These are phyloP conservation scores for Phoebastria nigripes DNA, from an alignment of 2,797 vertebrate genomes.

Conservation along the genomic window DNA sequence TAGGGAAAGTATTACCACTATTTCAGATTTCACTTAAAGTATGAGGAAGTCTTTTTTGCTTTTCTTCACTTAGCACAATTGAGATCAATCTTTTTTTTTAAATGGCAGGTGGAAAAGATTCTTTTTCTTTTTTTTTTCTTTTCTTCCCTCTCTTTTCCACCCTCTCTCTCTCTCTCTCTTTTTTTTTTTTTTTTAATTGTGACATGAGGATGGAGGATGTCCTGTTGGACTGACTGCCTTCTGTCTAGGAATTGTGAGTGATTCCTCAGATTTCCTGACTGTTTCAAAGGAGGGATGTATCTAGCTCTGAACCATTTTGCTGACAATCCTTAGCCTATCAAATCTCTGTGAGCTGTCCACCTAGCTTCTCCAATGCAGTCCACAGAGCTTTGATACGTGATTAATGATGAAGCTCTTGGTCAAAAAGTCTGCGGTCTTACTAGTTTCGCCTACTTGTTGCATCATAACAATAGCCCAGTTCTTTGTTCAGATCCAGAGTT, in stretches of 20 bases:
- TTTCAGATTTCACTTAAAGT: neutral
- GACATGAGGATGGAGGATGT: neutral
- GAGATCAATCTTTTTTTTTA: neutral
- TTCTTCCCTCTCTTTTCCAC: too few relatives aligned
- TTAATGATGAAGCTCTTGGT: neutral
- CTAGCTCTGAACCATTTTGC: rapidly evolving
- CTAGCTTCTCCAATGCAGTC: neutral
- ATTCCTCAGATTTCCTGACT: neutral
- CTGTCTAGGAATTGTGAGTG: neutral
- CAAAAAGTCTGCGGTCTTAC: neutral
- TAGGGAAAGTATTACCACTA: neutral
- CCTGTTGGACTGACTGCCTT: neutral
- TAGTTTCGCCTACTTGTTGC: neutral
- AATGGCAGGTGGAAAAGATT: neutral
- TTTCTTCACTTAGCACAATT: neutral
- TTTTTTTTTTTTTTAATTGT: neutral
- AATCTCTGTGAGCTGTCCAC: neutral
- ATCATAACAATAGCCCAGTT: neutral
- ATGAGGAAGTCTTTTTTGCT: neutral
- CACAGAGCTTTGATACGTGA: neutral
- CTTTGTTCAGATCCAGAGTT: neutral
- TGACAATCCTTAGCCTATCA: neutral
- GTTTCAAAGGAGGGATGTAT: neutral
- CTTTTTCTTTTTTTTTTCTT: neutral
- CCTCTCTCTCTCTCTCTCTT: too few relatives aligned